Percentiles rank a stretch among this genome's conserved stretches.
Evolutionary conservation across 2,797 vertebrate genomes (phyloP).

Genomic region (Pseudochromis fuscus): DNA sequence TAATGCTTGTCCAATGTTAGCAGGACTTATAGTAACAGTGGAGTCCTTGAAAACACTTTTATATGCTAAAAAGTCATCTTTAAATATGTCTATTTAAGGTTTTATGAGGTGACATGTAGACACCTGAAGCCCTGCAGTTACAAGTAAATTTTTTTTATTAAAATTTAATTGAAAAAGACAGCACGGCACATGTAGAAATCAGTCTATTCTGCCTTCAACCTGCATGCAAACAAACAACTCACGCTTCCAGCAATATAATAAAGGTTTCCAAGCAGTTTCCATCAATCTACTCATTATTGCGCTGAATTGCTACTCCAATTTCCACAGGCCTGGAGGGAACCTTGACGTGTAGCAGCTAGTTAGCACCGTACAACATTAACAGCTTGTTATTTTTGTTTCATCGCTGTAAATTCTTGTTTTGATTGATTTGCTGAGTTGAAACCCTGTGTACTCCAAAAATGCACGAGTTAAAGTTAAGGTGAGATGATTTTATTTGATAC

Average conservation of each 20-base stretch:
- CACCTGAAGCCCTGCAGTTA: neutral
- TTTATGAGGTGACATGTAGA: neutral
- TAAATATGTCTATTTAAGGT: neutral
- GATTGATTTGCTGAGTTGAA: constrained; percentile 26
- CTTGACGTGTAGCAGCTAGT: constrained; percentile 49
- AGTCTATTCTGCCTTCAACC: constrained; percentile 2
- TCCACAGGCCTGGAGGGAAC: constrained; percentile 48
- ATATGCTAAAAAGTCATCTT: neutral
- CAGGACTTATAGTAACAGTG: neutral
- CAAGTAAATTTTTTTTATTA: neutral
- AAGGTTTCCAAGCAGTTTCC: constrained; percentile 54
- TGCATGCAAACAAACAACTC: constrained; percentile 27
- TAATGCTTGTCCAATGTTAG: neutral
- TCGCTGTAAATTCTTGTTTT: constrained; percentile 33
- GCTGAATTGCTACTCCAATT: constrained; percentile 28
- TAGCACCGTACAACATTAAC: constrained; percentile 45
- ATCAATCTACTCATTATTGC: constrained; percentile 68
- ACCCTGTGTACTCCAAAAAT: neutral
- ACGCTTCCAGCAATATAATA: constrained; percentile 48
- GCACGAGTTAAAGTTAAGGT: neutral
- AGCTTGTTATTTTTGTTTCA: constrained; percentile 32
- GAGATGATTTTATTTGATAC: neutral
- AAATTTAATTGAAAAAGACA: neutral
- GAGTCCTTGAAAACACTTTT: neutral
- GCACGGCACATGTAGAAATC: neutral